Evolutionary conservation across 2,113 vertebrate species (phyloP).

Genomic region (Pelvicachromis taeniatus): DNA sequence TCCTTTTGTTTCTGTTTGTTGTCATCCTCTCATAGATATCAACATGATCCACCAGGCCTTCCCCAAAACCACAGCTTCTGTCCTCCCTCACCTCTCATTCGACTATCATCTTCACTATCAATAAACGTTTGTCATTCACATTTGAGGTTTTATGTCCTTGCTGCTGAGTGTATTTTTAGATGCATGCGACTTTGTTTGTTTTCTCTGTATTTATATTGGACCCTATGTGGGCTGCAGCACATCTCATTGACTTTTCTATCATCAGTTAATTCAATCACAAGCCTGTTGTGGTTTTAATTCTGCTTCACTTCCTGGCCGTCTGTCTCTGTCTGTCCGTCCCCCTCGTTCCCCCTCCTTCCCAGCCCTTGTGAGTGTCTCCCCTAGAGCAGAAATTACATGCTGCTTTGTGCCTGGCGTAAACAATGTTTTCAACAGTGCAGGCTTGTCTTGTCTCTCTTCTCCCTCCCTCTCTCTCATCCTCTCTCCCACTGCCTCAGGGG

Average conservation of each 20-base stretch:
- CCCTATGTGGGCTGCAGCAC: background rate
- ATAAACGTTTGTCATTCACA: background rate
- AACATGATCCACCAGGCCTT: background rate
- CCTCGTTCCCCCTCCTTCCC: background rate
- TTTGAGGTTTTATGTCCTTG: background rate
- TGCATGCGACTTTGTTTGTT: background rate
- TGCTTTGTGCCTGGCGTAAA: constrained; percentile 66
- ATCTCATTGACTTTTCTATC: constrained; percentile 30
- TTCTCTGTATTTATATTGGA: background rate
- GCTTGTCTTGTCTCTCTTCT: constrained; percentile 52
- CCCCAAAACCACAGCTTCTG: background rate
- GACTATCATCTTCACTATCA: background rate
- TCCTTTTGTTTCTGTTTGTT: background rate
- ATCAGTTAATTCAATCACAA: constrained; percentile 31
- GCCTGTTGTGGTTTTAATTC: constrained; percentile 41
- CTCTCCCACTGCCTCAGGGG: constrained; percentile 26
- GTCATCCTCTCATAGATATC: background rate
- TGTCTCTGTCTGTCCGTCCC: background rate
- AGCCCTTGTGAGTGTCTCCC: constrained; percentile 50
- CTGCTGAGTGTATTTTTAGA: background rate
- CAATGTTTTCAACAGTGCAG: constrained; percentile 66
- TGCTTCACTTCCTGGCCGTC: constrained; percentile 25
- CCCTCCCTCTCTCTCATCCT: background rate
- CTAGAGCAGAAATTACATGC: constrained; percentile 67
- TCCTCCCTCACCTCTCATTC: background rate